phyloP scores from a whole-genome alignment of 2,797 vertebrate species.

The Neosilurus hyrtlii region DNA sequence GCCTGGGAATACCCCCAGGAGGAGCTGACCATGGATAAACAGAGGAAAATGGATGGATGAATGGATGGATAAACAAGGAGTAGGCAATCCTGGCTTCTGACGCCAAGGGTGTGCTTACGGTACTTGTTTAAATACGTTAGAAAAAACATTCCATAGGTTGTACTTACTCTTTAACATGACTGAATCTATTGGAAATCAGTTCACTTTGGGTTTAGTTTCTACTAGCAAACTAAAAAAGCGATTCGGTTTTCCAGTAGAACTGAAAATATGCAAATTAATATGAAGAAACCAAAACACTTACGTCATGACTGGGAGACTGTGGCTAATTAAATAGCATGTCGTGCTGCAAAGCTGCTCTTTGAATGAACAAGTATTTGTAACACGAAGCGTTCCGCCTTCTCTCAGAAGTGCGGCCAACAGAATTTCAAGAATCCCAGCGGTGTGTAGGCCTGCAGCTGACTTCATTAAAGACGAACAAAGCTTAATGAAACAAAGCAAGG shows the following conservation, averaged over 20 bases:
- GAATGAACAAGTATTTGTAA: background rate
- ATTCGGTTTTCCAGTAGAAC: background rate
- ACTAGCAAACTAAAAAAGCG: background rate
- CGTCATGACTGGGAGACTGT: background rate
- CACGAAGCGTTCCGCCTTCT: background rate
- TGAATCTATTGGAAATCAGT: background rate
- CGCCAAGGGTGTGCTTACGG: too few species aligned
- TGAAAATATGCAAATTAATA: background rate
- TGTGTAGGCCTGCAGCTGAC: background rate
- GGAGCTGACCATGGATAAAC: too few species aligned
- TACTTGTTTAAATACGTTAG: too few species aligned
- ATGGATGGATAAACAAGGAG: too few species aligned
- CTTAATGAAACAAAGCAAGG: conserved; percentile 29
- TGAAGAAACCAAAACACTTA: background rate
- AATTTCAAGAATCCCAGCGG: background rate
- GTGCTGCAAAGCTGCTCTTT: conserved; percentile 10
- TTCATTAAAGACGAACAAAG: conserved; percentile 29
- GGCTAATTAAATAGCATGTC: background rate
- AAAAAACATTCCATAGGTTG: too few species aligned
- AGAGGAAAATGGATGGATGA: too few species aligned
- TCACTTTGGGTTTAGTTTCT: background rate
- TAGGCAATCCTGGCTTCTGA: too few species aligned
- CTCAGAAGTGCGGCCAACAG: conserved; percentile 18
- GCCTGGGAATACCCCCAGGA: too few species aligned
- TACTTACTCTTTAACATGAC: too few species aligned